Evolutionary conservation across 1,140 invertebrate species (phyloP), one percentile per base, ranked within the genome.

Genomic region (Nasonia giraulti): DNA sequence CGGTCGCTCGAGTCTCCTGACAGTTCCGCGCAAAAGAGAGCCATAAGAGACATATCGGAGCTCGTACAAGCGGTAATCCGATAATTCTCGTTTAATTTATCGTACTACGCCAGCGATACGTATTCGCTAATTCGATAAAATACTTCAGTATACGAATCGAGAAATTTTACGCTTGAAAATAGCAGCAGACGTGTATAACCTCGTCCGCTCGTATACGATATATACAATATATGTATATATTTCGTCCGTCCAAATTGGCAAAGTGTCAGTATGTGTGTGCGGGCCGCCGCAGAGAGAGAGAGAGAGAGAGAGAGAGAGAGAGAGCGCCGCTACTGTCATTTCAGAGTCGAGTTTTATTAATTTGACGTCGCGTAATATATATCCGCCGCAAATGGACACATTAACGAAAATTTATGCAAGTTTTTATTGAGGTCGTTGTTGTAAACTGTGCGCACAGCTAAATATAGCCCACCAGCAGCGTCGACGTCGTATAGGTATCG

Each of bases 371-470:
- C 20, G 17, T 62, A 62, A 62, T 62, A 62, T 62, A 62, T 62
- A 62, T 62, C 20, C 7, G 7, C 20, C 55, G 20, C 55, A 20
- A 62, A 62, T 62, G 55, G 55, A 62, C 55, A n/a, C 55, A 62
- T 62, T 62, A 62, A 62, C 55, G 20, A 62, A 62, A 62, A 62
- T 62, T 62, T 62, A 62, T n/a, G 55, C 55, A 62, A 62, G 55
- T 20, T n/a, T 62, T 62, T 62, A 62, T 62, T 62, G 20, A 62
- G 55, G 55, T 62, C 55, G 20, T n/a, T 62, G 55, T 62, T 62
- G 55, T 62, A 20, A 62, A 62, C 33, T 62, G 55, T n/a, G 55
- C 27, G 27, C 27, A 27, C 1, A 1, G 55, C 55, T 17, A 62
- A n/a, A 62, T 62, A n/a, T 62, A 62, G 55, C 14, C 14, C 4